Evolutionary conservation across 2,888 invertebrate species (phyloP), one percentile per base, ranked within the genome.

Genomic region (Epirrhoe tristata): DNA sequence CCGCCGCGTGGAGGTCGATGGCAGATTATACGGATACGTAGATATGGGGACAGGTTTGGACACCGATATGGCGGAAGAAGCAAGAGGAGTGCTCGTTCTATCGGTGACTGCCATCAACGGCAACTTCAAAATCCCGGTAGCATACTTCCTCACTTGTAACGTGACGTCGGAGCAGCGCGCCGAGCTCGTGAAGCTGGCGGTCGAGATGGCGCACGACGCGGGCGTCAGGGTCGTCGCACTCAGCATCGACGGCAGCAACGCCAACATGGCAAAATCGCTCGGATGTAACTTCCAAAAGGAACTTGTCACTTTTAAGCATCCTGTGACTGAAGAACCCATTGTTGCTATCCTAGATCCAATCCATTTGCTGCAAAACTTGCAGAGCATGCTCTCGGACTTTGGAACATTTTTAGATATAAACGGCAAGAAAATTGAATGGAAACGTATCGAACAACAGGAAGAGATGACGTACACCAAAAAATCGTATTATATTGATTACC

Each of bases 191-290:
- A 69, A 65, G 31, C 10, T 60, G 17, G 58, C 31, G 10, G 17
- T 69, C 3, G 64, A 61, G 56, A 69, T 58, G 55, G 58, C 51
- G 55, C 64, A 62, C 17, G 68, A 69, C 17, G 53, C 61, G 10
- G 65, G 65, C 34, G 52, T 69, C 24, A 61, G 56, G n/a, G 31
- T 69, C 1, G 64, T 65, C 0, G 66, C 66, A 6, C 53, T 66
- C 6, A 53, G 56, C 31, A 34, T 61, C 12, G 48, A 14, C 6
- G 12, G 7, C 17, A 46, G 12, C 53, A 14, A 16, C 8, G 36
- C 7, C 16, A 53, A 53, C 31, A 60, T 66, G 61, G 36, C 39
- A 8, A 36, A 5, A 14, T n/a, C 46, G 6, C 53, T 66, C 31
- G 57, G 57, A 34, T 66, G 66, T n/a, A 16, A 58, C 34, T 17